A percentile compares a stretch with the other conserved stretches of the same genome.
Conservation (phyloP, 2,113 vertebrate species). For the Syngnathus scovelli region DNA sequence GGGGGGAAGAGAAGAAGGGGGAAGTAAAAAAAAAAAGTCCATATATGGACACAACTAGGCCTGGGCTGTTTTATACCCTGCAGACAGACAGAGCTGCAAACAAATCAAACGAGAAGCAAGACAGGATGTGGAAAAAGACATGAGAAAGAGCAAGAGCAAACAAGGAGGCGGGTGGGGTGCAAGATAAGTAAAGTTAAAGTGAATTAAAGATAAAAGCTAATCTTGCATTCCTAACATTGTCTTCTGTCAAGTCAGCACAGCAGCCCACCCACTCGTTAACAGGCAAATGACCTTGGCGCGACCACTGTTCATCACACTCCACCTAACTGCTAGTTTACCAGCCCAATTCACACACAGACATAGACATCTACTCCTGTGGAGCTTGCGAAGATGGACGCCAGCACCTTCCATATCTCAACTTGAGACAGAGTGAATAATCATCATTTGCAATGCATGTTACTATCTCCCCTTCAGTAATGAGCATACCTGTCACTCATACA, state of each 20-base stretch:
- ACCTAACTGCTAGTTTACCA: background rate
- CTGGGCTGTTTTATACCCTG: slow-evolving; percentile 32
- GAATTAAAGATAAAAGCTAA: slow-evolving; percentile 55
- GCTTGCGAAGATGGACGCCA: slow-evolving; percentile 1
- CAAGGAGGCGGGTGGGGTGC: background rate
- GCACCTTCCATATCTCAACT: slow-evolving; percentile 2
- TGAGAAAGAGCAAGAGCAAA: background rate
- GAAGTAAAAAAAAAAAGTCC: slow-evolving; percentile 12
- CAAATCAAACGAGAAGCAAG: slow-evolving; percentile 19
- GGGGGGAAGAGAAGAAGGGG: slow-evolving; percentile 27
- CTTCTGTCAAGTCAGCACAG: slow-evolving; percentile 37
- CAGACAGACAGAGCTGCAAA: slow-evolving; percentile 28
- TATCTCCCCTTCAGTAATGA: slow-evolving; percentile 20
- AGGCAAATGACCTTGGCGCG: slow-evolving; percentile 9
- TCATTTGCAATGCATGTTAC: slow-evolving; percentile 3
- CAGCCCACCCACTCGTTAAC: slow-evolving; percentile 41
- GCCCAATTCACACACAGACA: background rate
- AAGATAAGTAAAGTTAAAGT: slow-evolving; percentile 30
- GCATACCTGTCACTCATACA: slow-evolving; percentile 7
- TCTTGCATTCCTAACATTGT: slow-evolving; percentile 64
- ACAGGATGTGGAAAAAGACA: slow-evolving; percentile 5
- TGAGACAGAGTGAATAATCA: background rate
- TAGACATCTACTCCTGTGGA: background rate
- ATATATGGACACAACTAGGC: slow-evolving; percentile 60
- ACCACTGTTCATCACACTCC: slow-evolving; percentile 9